Evolutionary conservation across 2,113 vertebrate genomes (phyloP), one percentile per base, ranked within the genome.

Genomic region (Onychorhynchus coronatus): DNA sequence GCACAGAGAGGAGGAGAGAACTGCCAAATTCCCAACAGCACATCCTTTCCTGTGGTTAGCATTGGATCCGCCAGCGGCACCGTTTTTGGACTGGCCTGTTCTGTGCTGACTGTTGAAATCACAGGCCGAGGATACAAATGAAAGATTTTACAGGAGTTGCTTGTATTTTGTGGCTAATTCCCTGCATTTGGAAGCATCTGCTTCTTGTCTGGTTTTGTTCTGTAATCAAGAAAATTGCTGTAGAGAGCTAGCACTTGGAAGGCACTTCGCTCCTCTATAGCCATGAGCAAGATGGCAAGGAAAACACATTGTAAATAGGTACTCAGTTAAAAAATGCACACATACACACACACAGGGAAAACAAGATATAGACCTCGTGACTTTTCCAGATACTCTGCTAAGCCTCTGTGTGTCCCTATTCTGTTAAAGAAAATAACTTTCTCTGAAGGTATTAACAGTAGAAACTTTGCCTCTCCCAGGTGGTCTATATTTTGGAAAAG

Each of bases 401-500:
- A 89, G 20, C 35, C 42, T 71, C 79, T 85, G 39, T 33, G 10
- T 62, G 24, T 89, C 41, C 30, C 37, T 79, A 1, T 61, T 75
- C 76, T 87, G 28, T 78, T 89, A 70, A 44, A 83, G 55, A 47
- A 80, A 81, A 16, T 56, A 50, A 52, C 22, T 90, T 86, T 85
- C 53, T 78, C 39, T 89, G 71, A 71, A 74, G 42, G 30, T 82
- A 22, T 37, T 97, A 70, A 97, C 74, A 84, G 4, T 79, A 50
- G 85, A 44, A 93, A 75, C 47, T 49, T 90, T 56, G 87, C 24
- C 87, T 92, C 80, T 96, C 94, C 27, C 91, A 99, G 99, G 99
- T 99, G 93, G 99, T 99, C 95, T 99, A 98, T 94, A 99, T 99
- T 94, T 96, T 98, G 90, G 99, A 99, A 95, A 98, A 97, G 96